Evolutionary conservation across 2,888 invertebrate species (phyloP).

Genomic region (Lasioglossum zephyrum): DNA sequence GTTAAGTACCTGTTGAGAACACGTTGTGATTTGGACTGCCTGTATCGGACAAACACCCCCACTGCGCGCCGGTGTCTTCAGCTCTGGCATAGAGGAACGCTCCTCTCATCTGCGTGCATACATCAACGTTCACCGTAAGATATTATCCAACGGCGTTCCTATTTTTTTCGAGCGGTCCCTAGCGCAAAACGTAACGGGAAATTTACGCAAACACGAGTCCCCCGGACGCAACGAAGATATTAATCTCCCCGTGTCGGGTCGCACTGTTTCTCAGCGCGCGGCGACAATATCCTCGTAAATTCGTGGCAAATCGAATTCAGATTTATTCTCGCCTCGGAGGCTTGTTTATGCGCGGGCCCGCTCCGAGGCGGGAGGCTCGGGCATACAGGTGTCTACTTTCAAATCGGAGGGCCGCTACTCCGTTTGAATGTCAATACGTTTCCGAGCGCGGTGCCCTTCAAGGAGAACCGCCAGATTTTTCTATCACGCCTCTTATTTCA

Average conservation of each 20-base stretch:
- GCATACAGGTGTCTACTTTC: slow-evolving; percentile 65
- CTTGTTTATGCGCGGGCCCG: slow-evolving; percentile 57
- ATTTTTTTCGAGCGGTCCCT: background rate
- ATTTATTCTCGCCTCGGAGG: slow-evolving; percentile 57
- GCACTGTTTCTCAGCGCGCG: slow-evolving; percentile 53
- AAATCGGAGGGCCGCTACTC: slow-evolving; percentile 59
- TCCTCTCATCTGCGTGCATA: slow-evolving; percentile 16
- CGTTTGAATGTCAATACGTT: slow-evolving; percentile 62
- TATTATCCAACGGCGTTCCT: slow-evolving; percentile 14
- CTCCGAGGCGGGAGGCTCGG: slow-evolving; percentile 14
- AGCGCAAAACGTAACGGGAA: slow-evolving; percentile 39
- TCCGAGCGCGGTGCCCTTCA: slow-evolving; percentile 48
- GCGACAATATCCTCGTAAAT: slow-evolving; percentile 66
- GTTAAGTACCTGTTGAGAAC: background rate
- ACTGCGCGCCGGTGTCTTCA: background rate
- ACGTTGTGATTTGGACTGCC: background rate
- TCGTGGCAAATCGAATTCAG: slow-evolving; percentile 67
- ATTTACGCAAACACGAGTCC: slow-evolving; percentile 39
- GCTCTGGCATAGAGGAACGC: background rate
- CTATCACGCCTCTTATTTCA: slow-evolving; percentile 30
- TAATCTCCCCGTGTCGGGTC: slow-evolving; percentile 42
- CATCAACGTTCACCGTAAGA: slow-evolving; percentile 19
- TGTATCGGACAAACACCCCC: background rate
- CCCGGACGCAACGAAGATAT: slow-evolving; percentile 42
- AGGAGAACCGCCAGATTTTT: slow-evolving; percentile 49